Evolutionary conservation across 2,888 invertebrate genomes (phyloP).

Genomic region (Eupithecia subumbrata): DNA sequence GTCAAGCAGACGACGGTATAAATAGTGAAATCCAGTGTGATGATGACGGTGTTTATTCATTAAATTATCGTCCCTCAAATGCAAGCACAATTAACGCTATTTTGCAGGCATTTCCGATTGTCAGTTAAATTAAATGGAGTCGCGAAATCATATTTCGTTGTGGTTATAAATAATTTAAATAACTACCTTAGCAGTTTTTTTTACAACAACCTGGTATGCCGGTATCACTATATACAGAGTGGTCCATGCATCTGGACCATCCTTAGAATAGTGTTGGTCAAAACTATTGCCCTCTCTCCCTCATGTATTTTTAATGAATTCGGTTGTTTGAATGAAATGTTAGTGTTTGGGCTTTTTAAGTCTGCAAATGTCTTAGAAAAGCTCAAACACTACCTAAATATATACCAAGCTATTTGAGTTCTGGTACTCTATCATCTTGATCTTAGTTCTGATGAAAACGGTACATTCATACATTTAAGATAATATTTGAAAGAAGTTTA

Average conservation of each 20-base stretch:
- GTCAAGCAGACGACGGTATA: conserved; percentile 47
- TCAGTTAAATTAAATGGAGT: conserved; percentile 83
- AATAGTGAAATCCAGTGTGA: conserved; percentile 61
- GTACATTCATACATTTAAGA: too few relatives aligned
- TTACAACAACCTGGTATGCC: not conserved
- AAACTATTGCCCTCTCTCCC: not conserved
- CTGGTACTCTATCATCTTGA: too few relatives aligned
- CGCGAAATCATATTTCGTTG: conserved; percentile 73
- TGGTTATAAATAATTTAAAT: not conserved
- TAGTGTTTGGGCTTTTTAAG: not conserved
- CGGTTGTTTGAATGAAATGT: not conserved
- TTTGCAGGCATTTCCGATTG: conserved; percentile 79
- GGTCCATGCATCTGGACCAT: not conserved
- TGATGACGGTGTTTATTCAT: conserved; percentile 74
- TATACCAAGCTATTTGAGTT: too few relatives aligned
- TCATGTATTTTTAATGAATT: not conserved
- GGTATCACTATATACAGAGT: not conserved
- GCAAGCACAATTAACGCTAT: conserved; percentile 78
- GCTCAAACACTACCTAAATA: too few relatives aligned
- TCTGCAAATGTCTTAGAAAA: too few relatives aligned
- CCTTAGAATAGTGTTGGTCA: not conserved
- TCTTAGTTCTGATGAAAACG: too few relatives aligned
- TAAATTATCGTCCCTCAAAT: conserved; percentile 76
- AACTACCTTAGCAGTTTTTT: not conserved
- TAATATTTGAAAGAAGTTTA: too few relatives aligned